Evolutionary conservation across 1,140 invertebrate species (phyloP).

Genomic region (Caenorhabditis remanei): DNA sequence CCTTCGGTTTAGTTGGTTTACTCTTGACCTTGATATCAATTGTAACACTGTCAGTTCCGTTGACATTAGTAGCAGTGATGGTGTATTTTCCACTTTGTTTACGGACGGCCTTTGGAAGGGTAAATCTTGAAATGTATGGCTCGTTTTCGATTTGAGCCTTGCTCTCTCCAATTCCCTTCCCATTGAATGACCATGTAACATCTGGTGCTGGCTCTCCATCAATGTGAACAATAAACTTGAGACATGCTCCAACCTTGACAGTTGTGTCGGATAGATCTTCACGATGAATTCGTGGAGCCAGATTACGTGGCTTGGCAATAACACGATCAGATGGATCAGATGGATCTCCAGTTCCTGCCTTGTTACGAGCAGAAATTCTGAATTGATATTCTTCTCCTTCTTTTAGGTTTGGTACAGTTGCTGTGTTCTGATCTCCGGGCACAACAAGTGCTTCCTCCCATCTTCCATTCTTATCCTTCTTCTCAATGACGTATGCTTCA

Average conservation of each 20-base stretch:
- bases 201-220: conserved; percentile 88
- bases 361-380: conserved; percentile 93
- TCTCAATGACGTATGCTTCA: conserved; percentile 96
- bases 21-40: conserved; percentile 83
- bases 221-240: conserved; percentile 89
- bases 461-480: conserved; percentile 81
- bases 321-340: conserved; percentile 91
- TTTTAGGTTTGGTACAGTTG: conserved; percentile 86
- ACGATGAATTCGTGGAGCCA: conserved; percentile 91
- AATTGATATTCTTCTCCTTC: conserved; percentile 95
- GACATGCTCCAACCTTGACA: conserved; percentile 87
- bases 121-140: conserved; percentile 93
- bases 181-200: conserved; percentile 78
- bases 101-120: conserved; percentile 86
- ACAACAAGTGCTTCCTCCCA: conserved; percentile 82
- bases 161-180: conserved; percentile 62
- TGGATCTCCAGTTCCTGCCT: conserved; percentile 91
- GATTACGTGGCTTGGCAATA: conserved; percentile 83
- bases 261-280: conserved; percentile 88
- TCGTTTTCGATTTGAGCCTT: conserved; percentile 81
- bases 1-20: conserved; percentile 80
- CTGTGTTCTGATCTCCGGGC: conserved; percentile 84
- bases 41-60: conserved; percentile 74
- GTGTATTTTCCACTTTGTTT: conserved; percentile 91
- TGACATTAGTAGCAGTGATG: conserved; percentile 81